These are phyloP conservation scores for Micromussa lordhowensis DNA, from an alignment of 92 coral and sea anemone genomes.

Conservation along the genomic window DNA sequence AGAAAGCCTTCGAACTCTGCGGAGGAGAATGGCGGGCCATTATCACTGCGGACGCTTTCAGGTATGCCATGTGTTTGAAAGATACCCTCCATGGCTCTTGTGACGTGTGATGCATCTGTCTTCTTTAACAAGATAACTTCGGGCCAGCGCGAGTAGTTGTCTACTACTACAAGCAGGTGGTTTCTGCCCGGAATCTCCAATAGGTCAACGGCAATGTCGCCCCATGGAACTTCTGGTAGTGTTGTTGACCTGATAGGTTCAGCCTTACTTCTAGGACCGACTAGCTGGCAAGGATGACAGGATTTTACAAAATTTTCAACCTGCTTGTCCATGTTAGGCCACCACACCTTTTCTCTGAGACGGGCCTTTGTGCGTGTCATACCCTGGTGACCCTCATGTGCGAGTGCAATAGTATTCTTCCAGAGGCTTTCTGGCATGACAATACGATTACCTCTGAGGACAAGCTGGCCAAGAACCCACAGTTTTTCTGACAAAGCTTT, in stretches of 20 bases:
- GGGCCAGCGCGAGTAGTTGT: slow-evolving; percentile 77
- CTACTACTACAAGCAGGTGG: slow-evolving; percentile 68
- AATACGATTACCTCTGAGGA: slow-evolving; percentile 37
- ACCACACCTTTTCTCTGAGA: slow-evolving; percentile 43
- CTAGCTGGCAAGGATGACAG: slow-evolving; percentile 65
- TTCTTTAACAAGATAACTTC: slow-evolving; percentile 74
- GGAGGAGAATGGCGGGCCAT: no score
- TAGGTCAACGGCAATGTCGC: slow-evolving; percentile 58
- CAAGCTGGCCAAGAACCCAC: slow-evolving; percentile 51
- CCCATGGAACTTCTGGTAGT: slow-evolving; percentile 74
- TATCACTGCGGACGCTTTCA: no score
- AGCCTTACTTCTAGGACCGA: slow-evolving; percentile 63
- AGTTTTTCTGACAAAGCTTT: slow-evolving; percentile 51
- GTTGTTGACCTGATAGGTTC: slow-evolving; percentile 70
- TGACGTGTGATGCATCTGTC: slow-evolving; percentile 62
- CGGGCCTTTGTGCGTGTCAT: slow-evolving; percentile 38
- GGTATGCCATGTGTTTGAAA: no score
- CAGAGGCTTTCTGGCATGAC: slow-evolving; percentile 57
- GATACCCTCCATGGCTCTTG: no score
- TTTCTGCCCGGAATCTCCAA: slow-evolving; percentile 36
- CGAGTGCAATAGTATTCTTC: slow-evolving; percentile 36
- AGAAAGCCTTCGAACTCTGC: no score
- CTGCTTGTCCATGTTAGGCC: slow-evolving; percentile 58
- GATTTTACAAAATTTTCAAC: slow-evolving; percentile 38
- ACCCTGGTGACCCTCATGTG: slow-evolving; percentile 55